Evolutionary conservation across 2,888 invertebrate species (phyloP), one percentile per base, ranked within the genome.

Genomic region (Ennomos quercinarius): DNA sequence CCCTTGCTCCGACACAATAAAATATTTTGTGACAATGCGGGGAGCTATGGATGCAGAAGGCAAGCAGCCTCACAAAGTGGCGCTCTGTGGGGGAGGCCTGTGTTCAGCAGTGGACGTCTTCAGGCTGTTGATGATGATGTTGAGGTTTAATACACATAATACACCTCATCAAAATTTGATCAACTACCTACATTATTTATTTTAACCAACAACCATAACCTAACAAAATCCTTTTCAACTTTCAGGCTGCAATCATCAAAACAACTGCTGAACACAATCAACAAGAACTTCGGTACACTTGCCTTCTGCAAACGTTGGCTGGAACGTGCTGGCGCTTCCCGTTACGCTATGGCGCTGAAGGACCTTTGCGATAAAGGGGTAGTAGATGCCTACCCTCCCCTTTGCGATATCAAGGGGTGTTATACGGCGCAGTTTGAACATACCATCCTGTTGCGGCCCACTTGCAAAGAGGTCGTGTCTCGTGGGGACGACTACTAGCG

Each of bases 381-480:
- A 35, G 97, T 99, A n/a, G 98, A 99, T 80, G 96, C 99, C 0
- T 99, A 99, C 91, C 99, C 99, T 13, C 99, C 99, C 9, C 94
- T 99, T 53, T 99, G 99, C 82, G 99, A 99, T 91, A 95, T 97
- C 67, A 98, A 97, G 86, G 99, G 99, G 57, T 98, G 97, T 85
- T 99, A 99, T 91, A 99, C 99, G 0, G 99, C 99, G 44, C 99
- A 99, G 92, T 99, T 97, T 84, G 99, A 99, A 84, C 99, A 99
- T 89, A 99, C 99, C 5, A 96, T 99, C 77, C 95, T 99, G 71
- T 93, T 99, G 67, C 94, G 99, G 76, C 99, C 99, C 42, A 99
- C 99, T 0, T 99, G 99, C 93, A 99, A 99, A 89, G 99, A 99
- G 89, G 95, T 99, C 27, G 96, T 99, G 47, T 99, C 98, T 34